Base-by-base conservation (phyloP, 2,888 invertebrate species). In the Rugalucina vietnamica region DNA sequence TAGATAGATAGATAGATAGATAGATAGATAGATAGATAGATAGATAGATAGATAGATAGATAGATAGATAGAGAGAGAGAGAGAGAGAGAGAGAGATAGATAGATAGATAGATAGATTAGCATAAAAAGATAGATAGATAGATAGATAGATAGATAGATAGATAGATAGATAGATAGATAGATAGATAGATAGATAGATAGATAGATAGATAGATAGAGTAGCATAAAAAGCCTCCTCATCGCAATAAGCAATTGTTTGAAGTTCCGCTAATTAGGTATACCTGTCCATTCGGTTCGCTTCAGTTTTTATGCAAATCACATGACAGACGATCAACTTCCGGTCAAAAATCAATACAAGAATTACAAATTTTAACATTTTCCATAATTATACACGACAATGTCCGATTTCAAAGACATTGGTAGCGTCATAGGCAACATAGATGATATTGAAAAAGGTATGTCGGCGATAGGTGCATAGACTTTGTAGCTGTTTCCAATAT, bases 371-470 rank as follows among this genome's bases (percentile, higher is more conserved):
- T 27, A 36, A n/a, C 34, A 27, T 50, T 70, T 65, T 39, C 5
- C 60, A 21, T n/a, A 8, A 4, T 21, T 34, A 34, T 5, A 21
- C 14, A 8, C 37, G 27, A 82, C 8, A 21, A 90, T 89, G 90
- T 82, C 89, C 39, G 82, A 78, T 60, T 74, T 91, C 5, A 83
- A 82, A 60, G 87, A 81, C n/a, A 84, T 90, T 69, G 90, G 87
- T 27, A 84, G 86, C 71, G 91, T 90, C 18, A 91, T 91, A n/a
- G 85, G 90, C 18, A 92, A 91, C 76, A 91, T 91, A 57, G 92
- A 92, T 76, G 92, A 92, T 72, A 88, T 91, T 36, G 91, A 91
- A 76, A 91, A 92, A 86, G 92, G 92, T 91, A 86, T 85, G 24
- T 10, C 29, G 2, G 36, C n/a, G n/a, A n/a, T n/a, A n/a, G n/a